Evolutionary conservation across 2,113 vertebrate species (phyloP).

Genomic region (Epinephelus cyanopodus): DNA sequence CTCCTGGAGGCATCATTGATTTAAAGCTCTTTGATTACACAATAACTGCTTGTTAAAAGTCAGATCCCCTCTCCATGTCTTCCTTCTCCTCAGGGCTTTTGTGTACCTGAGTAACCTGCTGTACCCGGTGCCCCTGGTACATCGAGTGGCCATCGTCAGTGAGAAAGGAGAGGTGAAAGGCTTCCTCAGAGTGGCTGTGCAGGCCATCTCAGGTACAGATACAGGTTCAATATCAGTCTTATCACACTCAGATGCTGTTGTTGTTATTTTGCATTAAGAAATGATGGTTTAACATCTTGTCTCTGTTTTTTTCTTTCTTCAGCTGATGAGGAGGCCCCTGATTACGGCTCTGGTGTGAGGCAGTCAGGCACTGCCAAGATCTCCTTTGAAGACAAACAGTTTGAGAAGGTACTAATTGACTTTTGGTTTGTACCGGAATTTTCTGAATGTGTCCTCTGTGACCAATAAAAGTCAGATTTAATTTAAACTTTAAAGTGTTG

Average conservation of each 20-base stretch:
- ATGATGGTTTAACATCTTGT: background rate
- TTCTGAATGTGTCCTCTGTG: background rate
- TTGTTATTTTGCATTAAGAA: background rate
- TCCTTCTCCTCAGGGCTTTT: conserved; percentile 89
- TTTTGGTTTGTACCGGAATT: background rate
- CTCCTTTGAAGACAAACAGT: conserved; percentile 97
- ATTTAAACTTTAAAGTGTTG: background rate
- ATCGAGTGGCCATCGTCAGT: conserved; percentile 96
- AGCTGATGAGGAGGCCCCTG: conserved; percentile 98
- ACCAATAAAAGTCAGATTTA: background rate
- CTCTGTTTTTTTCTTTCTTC: conserved; percentile 33
- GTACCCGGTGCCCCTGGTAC: conserved; percentile 95
- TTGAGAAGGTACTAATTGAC: conserved; percentile 90
- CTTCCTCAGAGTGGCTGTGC: conserved; percentile 96
- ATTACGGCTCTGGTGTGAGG: conserved; percentile 95
- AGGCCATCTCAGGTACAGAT: conserved; percentile 94
- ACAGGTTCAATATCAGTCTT: background rate
- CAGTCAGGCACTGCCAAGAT: conserved; percentile 97
- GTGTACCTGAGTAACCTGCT: conserved; percentile 99
- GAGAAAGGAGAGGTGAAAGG: conserved; percentile 99
- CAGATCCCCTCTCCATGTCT: background rate
- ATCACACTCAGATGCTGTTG: background rate
- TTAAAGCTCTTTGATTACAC: no score
- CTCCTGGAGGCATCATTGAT: no score
- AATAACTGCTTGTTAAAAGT: background rate